Evolutionary conservation across 2,113 vertebrate genomes (phyloP).

Genomic region (Empidonax traillii): DNA sequence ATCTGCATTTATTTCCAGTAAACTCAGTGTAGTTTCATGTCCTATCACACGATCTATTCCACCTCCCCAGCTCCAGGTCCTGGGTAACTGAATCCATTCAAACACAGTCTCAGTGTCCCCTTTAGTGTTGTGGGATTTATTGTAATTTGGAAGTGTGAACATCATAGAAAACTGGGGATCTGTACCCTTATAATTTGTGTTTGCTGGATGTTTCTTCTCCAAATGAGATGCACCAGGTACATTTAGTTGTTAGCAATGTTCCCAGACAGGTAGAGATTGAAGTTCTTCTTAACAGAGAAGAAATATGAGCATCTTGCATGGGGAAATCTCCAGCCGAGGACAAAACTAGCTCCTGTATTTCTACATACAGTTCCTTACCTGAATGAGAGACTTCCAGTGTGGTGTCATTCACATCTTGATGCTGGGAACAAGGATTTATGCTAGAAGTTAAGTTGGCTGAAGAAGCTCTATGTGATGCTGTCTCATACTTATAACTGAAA

Average conservation of each 20-base stretch:
- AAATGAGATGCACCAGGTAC: background rate
- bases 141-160: background rate
- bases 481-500: conserved; percentile 76
- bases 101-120: background rate
- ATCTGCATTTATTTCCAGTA: background rate
- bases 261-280: background rate
- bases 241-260: background rate
- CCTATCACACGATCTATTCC: background rate
- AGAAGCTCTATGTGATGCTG: background rate
- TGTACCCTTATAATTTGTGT: background rate
- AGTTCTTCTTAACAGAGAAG: background rate
- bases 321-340: background rate
- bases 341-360: background rate
- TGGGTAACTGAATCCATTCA: background rate
- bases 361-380: conserved; percentile 44
- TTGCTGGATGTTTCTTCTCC: background rate
- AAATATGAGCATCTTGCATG: background rate
- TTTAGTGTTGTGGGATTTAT: background rate
- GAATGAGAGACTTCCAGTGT: background rate
- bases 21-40: background rate
- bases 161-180: background rate
- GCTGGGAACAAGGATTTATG: conserved; percentile 33
- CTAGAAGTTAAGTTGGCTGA: conserved; percentile 29
- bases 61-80: background rate
- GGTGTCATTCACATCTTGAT: background rate